Percentiles rank a stretch among this genome's conserved stretches.
Evolutionary conservation across 2,797 vertebrate genomes (phyloP).

Genomic region (Fringilla coelebs): DNA sequence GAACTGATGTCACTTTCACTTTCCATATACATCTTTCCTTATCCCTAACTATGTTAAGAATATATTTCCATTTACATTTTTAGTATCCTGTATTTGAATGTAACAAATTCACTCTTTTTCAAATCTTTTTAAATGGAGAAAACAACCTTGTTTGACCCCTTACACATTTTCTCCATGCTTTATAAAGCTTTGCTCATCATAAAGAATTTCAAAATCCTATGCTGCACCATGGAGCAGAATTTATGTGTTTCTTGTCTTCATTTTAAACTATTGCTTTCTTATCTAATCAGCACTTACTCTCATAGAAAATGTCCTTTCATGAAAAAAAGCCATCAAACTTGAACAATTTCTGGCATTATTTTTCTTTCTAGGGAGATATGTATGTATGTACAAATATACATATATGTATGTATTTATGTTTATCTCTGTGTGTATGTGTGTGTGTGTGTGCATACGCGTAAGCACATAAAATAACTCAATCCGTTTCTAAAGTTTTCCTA

Average conservation of each 20-base stretch:
- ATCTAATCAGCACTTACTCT: not conserved
- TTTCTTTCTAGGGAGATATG: not conserved
- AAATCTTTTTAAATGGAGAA: not conserved
- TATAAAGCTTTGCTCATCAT: not conserved
- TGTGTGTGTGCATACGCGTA: rapidly evolving
- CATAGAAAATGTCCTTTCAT: not conserved
- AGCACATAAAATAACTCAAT: not conserved
- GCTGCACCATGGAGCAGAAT: not conserved
- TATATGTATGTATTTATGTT: not conserved
- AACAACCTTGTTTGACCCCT: not conserved
- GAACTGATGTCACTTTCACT: not conserved
- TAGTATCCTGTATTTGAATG: not conserved
- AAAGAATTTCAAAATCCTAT: not conserved
- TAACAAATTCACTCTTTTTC: not conserved
- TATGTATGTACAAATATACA: no score
- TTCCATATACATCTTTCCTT: not conserved
- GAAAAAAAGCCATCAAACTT: not conserved
- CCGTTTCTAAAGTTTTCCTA: not conserved
- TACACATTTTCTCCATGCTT: not conserved
- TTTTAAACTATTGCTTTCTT: not conserved
- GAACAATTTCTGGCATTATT: not conserved
- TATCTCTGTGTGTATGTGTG: rapidly evolving
- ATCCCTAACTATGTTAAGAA: not conserved
- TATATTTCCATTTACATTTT: not conserved
- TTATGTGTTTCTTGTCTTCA: not conserved